Conservation (phyloP, 2,113 vertebrate genomes). For the Plestiodon gilberti region DNA sequence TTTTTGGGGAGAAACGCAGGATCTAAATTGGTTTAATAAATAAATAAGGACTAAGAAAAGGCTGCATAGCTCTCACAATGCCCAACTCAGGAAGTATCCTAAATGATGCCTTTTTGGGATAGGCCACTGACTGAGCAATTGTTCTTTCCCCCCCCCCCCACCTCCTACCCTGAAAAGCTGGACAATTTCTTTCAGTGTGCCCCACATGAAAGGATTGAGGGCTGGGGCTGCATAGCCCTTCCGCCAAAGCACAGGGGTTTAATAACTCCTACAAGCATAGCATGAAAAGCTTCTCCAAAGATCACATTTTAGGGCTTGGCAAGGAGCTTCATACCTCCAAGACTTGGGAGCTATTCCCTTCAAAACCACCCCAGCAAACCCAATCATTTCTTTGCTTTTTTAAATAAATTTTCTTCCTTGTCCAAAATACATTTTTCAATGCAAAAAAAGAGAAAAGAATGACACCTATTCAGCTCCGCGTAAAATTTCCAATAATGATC, state of each 20-base stretch:
- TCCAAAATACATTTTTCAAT: neutral
- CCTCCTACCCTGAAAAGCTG: neutral
- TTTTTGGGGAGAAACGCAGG: too few species aligned
- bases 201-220: neutral
- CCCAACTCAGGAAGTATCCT: neutral
- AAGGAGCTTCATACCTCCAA: neutral
- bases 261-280: neutral
- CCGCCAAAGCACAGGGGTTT: neutral
- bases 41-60: neutral
- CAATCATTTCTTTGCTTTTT: conserved; percentile 4
- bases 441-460: neutral
- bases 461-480: neutral
- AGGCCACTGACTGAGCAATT: too few species aligned
- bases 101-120: neutral
- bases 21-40: too few species aligned
- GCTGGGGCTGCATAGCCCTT: too few species aligned
- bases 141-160: too few species aligned
- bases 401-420: neutral
- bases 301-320: neutral
- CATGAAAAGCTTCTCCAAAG: too few species aligned
- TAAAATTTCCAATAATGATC: conserved; percentile 31
- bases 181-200: too few species aligned
- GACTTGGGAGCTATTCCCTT: neutral
- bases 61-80: neutral
- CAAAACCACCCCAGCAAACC: conserved; percentile 26